phyloP scores from a whole-genome alignment of 2,888 invertebrate genomes.

The Halictus ligatus region DNA sequence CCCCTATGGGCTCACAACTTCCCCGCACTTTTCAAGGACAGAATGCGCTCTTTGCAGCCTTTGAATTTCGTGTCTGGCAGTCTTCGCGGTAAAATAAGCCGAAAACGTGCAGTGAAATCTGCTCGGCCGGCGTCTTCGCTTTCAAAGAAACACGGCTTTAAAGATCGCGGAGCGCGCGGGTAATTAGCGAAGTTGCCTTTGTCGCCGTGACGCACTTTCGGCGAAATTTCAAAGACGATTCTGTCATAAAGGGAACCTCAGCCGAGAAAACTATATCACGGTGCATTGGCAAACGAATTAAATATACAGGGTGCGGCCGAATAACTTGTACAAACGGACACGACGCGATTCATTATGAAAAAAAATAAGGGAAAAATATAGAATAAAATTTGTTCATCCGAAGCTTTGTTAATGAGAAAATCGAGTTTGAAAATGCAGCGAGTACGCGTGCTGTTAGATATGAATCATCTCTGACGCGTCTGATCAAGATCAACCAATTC shows the following conservation, averaged over 20 bases:
- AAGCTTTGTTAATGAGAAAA: neutral
- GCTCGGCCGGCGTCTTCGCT: constrained; percentile 3
- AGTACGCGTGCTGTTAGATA: neutral
- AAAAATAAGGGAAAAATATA: neutral
- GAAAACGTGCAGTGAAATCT: constrained; percentile 9
- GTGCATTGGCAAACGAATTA: neutral
- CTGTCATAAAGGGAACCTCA: neutral
- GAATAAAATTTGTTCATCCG: neutral
- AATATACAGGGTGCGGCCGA: neutral
- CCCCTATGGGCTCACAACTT: neutral
- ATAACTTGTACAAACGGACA: neutral
- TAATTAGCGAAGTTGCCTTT: constrained; percentile 18
- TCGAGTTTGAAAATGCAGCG: neutral
- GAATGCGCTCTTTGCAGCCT: constrained; percentile 7
- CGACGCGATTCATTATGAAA: neutral
- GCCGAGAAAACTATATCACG: neutral
- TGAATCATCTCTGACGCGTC: neutral
- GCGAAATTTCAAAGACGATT: constrained; percentile 8
- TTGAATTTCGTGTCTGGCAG: constrained; percentile 9
- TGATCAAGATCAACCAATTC: neutral
- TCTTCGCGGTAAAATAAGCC: constrained; percentile 7
- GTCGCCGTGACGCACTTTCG: constrained; percentile 1
- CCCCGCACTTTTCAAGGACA: constrained; percentile 1
- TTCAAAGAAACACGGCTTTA: constrained; percentile 1
- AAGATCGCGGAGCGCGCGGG: constrained; percentile 9